A percentile compares a stretch with the other conserved stretches of the same genome.
These are phyloP conservation scores for Manduca sexta DNA, from an alignment of 1,140 invertebrate species.

Conservation along the genomic window DNA sequence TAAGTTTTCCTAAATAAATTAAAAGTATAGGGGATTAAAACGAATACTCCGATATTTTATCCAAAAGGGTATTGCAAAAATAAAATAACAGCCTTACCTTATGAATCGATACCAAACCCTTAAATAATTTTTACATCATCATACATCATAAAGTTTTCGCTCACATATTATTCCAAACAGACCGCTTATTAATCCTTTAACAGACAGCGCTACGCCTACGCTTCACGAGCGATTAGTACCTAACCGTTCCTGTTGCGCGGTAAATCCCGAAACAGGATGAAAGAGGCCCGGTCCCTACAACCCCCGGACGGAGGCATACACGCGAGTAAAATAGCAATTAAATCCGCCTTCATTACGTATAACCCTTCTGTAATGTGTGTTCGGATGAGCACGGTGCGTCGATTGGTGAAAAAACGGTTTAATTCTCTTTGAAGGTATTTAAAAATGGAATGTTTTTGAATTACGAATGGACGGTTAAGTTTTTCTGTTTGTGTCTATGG, in stretches of 20 bases:
- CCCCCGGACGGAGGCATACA: slow-evolving; percentile 23
- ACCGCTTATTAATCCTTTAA: not conserved
- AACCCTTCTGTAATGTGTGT: slow-evolving; percentile 33
- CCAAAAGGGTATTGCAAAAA: too few relatives aligned
- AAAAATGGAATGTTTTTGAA: too few relatives aligned
- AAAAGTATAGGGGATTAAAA: too few relatives aligned
- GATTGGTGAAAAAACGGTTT: not conserved
- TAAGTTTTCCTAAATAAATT: too few relatives aligned
- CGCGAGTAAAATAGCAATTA: slow-evolving; percentile 60
- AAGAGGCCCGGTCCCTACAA: slow-evolving; percentile 21
- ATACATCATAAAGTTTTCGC: not conserved
- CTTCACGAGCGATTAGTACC: not conserved
- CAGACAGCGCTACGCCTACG: not conserved
- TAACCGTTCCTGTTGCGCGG: not conserved
- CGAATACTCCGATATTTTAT: too few relatives aligned
- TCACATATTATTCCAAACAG: too few relatives aligned
- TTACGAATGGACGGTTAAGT: too few relatives aligned
- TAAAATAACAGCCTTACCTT: too few relatives aligned
- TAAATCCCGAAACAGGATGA: slow-evolving; percentile 27
- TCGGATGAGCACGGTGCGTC: slow-evolving; percentile 30
- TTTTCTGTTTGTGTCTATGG: too few relatives aligned
- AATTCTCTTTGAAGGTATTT: too few relatives aligned
- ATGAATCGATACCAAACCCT: too few relatives aligned
- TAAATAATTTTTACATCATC: too few relatives aligned
- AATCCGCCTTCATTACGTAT: slow-evolving; percentile 51